Conservation (phyloP, 2,113 vertebrate species). For the Chionomys nivalis region DNA sequence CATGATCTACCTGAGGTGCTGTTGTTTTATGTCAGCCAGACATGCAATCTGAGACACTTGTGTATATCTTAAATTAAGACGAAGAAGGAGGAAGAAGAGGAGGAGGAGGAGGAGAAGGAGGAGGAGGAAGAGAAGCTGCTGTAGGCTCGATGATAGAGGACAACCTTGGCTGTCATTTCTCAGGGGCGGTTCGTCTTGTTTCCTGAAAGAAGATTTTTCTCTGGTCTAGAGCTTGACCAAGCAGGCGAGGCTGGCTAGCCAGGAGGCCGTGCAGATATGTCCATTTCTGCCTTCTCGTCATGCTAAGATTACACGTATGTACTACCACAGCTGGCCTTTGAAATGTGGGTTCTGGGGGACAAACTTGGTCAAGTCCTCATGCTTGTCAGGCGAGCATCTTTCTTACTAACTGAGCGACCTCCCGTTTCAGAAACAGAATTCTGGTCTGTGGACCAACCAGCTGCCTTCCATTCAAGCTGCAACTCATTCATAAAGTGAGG, state of each 20-base stretch:
- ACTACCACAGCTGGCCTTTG: not conserved
- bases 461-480: fast-evolving
- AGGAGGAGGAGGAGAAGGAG: fast-evolving
- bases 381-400: not conserved
- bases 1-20: not conserved
- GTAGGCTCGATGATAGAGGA: not conserved
- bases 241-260: not conserved
- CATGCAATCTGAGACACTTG: fast-evolving
- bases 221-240: not conserved
- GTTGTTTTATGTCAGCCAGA: not conserved
- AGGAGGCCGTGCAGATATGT: not conserved
- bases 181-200: not conserved
- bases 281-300: not conserved
- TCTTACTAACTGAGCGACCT: not conserved
- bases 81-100: fast-evolving
- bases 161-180: not conserved
- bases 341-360: not conserved
- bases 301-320: not conserved
- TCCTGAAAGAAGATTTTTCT: not conserved
- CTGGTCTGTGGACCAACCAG: fast-evolving
- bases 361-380: not conserved
- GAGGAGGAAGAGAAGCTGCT: not conserved
- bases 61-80: not conserved
- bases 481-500: no score
- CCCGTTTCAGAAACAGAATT: not conserved